phyloP scores from a whole-genome alignment of 53 echinoderm and acorn worm species.

The Astropecten irregularis region DNA sequence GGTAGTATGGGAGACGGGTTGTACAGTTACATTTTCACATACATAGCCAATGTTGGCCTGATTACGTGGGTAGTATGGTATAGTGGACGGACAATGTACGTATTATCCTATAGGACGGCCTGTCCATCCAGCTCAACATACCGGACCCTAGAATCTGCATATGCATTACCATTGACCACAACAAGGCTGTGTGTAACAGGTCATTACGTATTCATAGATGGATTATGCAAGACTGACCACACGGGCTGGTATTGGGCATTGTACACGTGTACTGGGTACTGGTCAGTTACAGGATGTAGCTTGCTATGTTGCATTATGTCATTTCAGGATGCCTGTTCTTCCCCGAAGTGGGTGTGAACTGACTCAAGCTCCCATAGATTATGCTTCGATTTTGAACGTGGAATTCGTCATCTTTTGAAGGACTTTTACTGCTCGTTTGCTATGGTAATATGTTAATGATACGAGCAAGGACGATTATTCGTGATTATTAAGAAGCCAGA shows the following conservation, averaged over 20 bases:
- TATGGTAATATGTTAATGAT: constrained; percentile 30
- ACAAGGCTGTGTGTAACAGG: not conserved
- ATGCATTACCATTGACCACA: constrained; percentile 17
- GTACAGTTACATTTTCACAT: constrained; percentile 51
- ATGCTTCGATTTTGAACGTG: constrained; percentile 24
- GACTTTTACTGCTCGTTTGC: not conserved
- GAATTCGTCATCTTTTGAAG: constrained; percentile 4
- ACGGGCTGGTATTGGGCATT: too few species aligned
- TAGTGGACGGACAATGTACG: constrained; percentile 16
- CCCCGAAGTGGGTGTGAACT: too few species aligned
- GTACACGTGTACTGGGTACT: too few species aligned
- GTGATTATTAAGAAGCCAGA: constrained; percentile 26
- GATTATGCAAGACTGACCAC: constrained; percentile 47
- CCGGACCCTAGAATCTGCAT: constrained; percentile 14
- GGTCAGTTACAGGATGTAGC: too few species aligned
- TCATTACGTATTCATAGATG: constrained; percentile 37
- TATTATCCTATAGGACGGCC: not conserved
- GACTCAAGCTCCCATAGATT: not conserved
- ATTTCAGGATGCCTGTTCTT: too few species aligned
- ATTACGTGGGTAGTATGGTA: not conserved
- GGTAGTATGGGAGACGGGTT: too few species aligned
- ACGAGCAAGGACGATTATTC: not conserved
- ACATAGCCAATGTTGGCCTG: constrained; percentile 20
- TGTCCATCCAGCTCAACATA: not conserved
- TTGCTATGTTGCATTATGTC: too few species aligned